Evolutionary conservation across 1,140 invertebrate species (phyloP), one percentile per base, ranked within the genome.

Genomic region (Caenorhabditis brenneri): DNA sequence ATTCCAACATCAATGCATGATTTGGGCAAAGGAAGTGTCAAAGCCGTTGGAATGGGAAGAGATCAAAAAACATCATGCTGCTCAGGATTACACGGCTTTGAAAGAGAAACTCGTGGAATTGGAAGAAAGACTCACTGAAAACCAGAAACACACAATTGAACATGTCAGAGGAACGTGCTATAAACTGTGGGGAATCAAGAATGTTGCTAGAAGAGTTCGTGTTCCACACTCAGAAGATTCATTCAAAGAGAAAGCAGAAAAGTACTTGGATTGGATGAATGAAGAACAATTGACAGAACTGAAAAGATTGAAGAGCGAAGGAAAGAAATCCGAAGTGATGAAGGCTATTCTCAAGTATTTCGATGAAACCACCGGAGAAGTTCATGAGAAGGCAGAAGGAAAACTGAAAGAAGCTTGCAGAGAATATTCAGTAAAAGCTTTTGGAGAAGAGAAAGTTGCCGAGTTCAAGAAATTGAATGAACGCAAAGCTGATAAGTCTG

Each of bases 331-430:
- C 5, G 82, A 49, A n/a, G 65, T 60, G n/a, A 79, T 55, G 49
- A 83, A 83, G 49, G 82, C 81, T 12, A 74, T 83, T 48, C 49
- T 83, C 3, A 65, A 83, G 49, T 79, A 46, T 46, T 83, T 55
- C 58, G 82, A 83, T 55, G 78, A n/a, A 19, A 79, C 82, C 1
- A 48, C 31, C 7, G 82, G 82, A 79, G 82, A 83, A n/a, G 65
- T 39, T 6, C 29, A 53, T 1, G 48, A 79, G n/a, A 55, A 78
- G 22, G 82, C 82, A 27, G 82, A 42, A 15, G 82, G 65, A 29
- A 39, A 79, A 24, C 24, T 83, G 69, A 83, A 79, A 33, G 82
- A 65, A 31, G 82, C 82, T 39, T 83, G 82, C 48, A 55, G 31
- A 22, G 58, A 79, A 19, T 83, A 83, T 39, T 51, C 48, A 5